Evolutionary conservation across 2,797 vertebrate genomes (phyloP).

Genomic region (Choloepus didactylus): DNA sequence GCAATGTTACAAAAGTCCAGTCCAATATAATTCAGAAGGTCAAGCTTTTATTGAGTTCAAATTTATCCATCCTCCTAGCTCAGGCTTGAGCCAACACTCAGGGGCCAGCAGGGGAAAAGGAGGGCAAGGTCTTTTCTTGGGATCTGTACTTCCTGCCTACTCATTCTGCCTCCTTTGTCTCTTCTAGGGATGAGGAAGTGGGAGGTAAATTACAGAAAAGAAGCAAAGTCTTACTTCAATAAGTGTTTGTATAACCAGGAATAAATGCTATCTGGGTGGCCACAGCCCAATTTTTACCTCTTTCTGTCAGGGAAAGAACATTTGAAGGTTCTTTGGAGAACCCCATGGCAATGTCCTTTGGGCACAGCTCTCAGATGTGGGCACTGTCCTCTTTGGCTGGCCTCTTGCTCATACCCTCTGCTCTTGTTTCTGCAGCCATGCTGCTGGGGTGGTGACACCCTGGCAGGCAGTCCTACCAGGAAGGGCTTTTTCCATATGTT

Average conservation of each 20-base stretch:
- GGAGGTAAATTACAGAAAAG: not conserved
- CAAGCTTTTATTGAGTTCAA: not conserved
- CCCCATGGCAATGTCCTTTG: not conserved
- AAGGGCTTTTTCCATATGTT: not conserved
- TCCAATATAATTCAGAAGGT: not conserved
- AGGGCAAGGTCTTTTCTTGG: not conserved
- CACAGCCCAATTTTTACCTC: not conserved
- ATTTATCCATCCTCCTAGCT: not conserved
- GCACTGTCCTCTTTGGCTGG: not conserved
- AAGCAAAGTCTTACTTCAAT: not conserved
- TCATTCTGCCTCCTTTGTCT: not conserved
- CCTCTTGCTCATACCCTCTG: not conserved
- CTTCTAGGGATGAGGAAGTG: not conserved
- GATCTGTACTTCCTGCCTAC: not conserved
- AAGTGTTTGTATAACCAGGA: not conserved
- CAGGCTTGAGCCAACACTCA: not conserved
- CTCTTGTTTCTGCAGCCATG: too few species aligned
- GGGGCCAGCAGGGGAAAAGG: not conserved
- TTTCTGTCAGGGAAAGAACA: not conserved
- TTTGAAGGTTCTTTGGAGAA: not conserved
- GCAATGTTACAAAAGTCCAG: not conserved
- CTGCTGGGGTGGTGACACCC: not conserved
- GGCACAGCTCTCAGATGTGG: not conserved
- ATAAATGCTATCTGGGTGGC: not conserved
- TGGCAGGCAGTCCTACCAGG: not conserved